These are phyloP conservation scores for Lithosia quadra DNA, from an alignment of 2,888 invertebrate species.

Conservation along the genomic window DNA sequence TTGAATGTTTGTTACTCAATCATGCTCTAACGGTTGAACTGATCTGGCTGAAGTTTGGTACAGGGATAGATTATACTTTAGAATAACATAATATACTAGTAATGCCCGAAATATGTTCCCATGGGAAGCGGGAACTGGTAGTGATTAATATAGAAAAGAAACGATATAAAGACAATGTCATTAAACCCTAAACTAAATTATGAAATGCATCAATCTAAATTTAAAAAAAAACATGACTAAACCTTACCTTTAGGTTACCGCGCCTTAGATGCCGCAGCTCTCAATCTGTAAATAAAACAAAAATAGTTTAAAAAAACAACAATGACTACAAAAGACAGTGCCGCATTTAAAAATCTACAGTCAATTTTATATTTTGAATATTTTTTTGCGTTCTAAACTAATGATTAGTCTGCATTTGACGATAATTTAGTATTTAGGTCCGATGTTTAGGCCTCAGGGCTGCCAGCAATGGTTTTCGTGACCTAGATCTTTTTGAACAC, in stretches of 20 bases:
- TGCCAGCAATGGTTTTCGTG: constrained; percentile 81
- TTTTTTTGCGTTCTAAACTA: constrained; percentile 71
- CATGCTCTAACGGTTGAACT: too few relatives aligned
- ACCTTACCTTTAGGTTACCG: constrained; percentile 59
- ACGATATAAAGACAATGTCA: background rate
- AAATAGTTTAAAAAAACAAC: constrained; percentile 47
- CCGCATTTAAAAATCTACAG: constrained; percentile 59
- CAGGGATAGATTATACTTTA: too few relatives aligned
- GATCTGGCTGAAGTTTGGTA: too few relatives aligned
- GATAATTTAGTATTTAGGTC: constrained; percentile 82
- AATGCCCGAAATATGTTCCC: too few relatives aligned
- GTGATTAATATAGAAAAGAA: background rate
- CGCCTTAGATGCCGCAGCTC: constrained; percentile 30
- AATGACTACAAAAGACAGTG: constrained; percentile 52
- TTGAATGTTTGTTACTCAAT: too few relatives aligned
- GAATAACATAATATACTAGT: too few relatives aligned
- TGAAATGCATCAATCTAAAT: constrained; percentile 2
- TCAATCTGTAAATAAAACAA: constrained; percentile 61
- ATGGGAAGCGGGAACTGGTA: too few relatives aligned
- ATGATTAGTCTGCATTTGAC: constrained; percentile 77
- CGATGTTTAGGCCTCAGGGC: constrained; percentile 77
- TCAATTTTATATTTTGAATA: constrained; percentile 69
- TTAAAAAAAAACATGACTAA: constrained; percentile 37
- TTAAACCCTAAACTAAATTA: background rate
- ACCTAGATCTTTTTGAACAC: constrained; percentile 81